phyloP scores from a whole-genome alignment of 2,888 invertebrate species.

The Drosophila cracens region DNA sequence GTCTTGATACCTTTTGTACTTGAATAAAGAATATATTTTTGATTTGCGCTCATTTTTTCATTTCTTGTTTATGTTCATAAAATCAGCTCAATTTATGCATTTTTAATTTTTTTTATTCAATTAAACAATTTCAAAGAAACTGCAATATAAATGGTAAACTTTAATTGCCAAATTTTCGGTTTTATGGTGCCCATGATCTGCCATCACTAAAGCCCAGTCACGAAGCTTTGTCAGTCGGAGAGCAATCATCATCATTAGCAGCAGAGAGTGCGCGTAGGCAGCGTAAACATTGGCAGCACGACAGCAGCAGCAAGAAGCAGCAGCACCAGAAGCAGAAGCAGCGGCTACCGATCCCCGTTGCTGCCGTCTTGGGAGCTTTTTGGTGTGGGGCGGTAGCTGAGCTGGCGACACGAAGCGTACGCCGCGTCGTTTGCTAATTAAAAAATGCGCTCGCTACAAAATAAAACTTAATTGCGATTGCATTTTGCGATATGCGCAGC shows the following conservation, averaged over 20 bases:
- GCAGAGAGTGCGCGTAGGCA: conserved; percentile 48
- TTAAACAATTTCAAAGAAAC: not conserved
- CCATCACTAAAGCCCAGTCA: conserved; percentile 38
- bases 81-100: not conserved
- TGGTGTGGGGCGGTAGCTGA: conserved; percentile 40
- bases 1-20: not conserved
- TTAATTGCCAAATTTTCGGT: conserved; percentile 3
- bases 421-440: conserved; percentile 73
- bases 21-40: not conserved
- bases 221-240: conserved; percentile 44
- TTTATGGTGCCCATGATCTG: not conserved
- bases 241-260: conserved; percentile 64
- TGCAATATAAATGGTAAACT: not conserved
- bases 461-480: conserved; percentile 82
- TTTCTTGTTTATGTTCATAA: not conserved
- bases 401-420: conserved; percentile 61
- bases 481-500: conserved; percentile 73
- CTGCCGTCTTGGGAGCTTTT: conserved; percentile 36
- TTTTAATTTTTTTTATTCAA: too few species aligned
- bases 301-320: not conserved
- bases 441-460: conserved; percentile 80
- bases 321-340: conserved; percentile 5
- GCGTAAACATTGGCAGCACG: conserved; percentile 26
- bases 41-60: not conserved
- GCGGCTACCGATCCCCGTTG: conserved; percentile 36